Percentiles rank a stretch among this genome's conserved stretches.
These are phyloP conservation scores for Agriopis aurantiaria DNA, from an alignment of 2,888 invertebrate species.

Conservation along the genomic window DNA sequence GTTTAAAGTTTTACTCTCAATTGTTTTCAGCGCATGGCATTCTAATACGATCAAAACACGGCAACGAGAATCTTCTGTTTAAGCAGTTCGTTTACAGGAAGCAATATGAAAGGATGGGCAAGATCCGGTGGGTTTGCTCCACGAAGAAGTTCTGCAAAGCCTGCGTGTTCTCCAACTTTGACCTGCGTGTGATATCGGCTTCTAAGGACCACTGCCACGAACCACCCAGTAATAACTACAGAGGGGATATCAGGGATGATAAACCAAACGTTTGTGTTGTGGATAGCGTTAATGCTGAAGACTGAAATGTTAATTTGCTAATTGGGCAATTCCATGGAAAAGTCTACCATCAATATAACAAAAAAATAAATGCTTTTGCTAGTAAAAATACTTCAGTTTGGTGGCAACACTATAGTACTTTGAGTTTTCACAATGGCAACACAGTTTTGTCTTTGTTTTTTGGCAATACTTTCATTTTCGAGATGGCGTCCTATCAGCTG, in stretches of 20 bases:
- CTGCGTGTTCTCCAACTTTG: neutral
- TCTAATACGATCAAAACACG: neutral
- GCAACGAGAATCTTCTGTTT: neutral
- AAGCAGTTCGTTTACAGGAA: neutral
- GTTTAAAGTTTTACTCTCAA: neutral
- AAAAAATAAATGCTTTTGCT: no score
- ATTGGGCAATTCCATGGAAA: no score
- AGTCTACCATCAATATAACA: no score
- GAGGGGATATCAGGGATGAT: no score
- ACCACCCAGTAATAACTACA: neutral
- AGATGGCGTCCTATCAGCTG: no score
- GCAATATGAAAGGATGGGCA: neutral
- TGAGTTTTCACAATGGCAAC: no score
- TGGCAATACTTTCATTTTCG: no score
- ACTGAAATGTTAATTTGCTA: neutral
- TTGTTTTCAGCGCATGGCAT: slow-evolving; percentile 1
- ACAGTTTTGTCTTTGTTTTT: no score
- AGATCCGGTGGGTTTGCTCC: neutral
- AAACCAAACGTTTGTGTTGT: neutral
- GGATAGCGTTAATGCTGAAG: neutral
- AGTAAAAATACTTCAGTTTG: no score
- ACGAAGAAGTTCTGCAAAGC: neutral
- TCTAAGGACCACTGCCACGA: neutral
- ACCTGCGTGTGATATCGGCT: neutral
- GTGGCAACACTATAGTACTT: no score